These are phyloP conservation scores for Amorpha juglandis DNA, from an alignment of 2,888 invertebrate species.

Conservation along the genomic window DNA sequence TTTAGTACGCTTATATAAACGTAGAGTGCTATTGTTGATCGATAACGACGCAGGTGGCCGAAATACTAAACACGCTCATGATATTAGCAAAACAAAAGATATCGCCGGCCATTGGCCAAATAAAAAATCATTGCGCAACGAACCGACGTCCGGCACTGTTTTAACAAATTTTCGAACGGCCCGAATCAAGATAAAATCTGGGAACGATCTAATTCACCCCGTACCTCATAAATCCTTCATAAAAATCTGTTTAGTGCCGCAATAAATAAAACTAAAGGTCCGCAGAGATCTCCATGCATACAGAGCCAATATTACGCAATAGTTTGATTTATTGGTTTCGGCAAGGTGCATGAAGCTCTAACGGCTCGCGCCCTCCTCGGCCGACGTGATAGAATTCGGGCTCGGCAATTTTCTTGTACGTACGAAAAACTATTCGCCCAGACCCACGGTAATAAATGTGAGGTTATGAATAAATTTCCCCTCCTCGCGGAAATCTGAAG, in stretches of 20 bases:
- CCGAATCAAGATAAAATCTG: slow-evolving; percentile 47
- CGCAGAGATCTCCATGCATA: slow-evolving; percentile 74
- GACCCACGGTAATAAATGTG: slow-evolving; percentile 76
- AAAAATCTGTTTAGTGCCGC: slow-evolving; percentile 74
- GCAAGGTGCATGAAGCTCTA: slow-evolving; percentile 78
- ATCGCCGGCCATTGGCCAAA: slow-evolving; percentile 27
- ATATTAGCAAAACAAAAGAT: slow-evolving; percentile 26
- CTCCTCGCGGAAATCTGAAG: slow-evolving; percentile 69
- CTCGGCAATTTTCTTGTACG: slow-evolving; percentile 74
- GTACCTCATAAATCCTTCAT: slow-evolving; percentile 63
- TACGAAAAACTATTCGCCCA: slow-evolving; percentile 73
- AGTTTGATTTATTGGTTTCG: slow-evolving; percentile 81
- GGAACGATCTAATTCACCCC: slow-evolving; percentile 48
- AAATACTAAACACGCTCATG: not conserved
- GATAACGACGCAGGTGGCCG: slow-evolving; percentile 25
- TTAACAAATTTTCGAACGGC: slow-evolving; percentile 41
- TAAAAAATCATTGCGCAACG: slow-evolving; percentile 19
- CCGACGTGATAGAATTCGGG: slow-evolving; percentile 74
- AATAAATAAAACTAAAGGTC: slow-evolving; percentile 76
- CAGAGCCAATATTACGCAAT: slow-evolving; percentile 78
- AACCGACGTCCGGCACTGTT: slow-evolving; percentile 39
- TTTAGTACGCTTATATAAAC: slow-evolving; percentile 32
- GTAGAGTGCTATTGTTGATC: slow-evolving; percentile 30
- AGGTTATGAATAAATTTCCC: slow-evolving; percentile 81
- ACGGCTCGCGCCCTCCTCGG: slow-evolving; percentile 63